phyloP scores from a whole-genome alignment of 2,113 vertebrate genomes.

The Ammodytes marinus region DNA sequence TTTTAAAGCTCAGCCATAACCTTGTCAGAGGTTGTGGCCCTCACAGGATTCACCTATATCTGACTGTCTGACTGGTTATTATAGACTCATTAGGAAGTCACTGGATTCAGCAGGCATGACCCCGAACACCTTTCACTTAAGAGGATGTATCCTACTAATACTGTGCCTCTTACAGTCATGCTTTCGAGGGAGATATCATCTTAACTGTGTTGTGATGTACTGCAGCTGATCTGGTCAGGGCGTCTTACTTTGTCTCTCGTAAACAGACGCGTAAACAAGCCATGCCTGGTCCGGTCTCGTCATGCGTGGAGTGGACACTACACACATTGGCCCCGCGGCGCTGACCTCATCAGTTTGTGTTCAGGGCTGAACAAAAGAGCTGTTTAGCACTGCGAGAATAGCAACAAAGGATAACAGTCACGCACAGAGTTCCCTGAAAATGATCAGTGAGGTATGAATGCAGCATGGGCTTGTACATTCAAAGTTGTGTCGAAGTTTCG shows the following conservation, averaged over 20 bases:
- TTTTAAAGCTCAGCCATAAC: slow-evolving; percentile 61
- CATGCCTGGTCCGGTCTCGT: slow-evolving; percentile 28
- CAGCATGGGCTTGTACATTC: neutral
- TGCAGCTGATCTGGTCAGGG: slow-evolving; percentile 20
- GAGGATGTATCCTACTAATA: neutral
- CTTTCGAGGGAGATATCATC: neutral
- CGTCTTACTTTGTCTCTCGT: slow-evolving; percentile 5
- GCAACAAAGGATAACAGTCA: slow-evolving; percentile 46
- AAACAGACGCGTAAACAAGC: slow-evolving; percentile 47
- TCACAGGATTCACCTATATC: slow-evolving; percentile 24
- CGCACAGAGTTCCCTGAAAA: slow-evolving; percentile 39
- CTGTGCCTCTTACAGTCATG: neutral
- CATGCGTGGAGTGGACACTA: slow-evolving; percentile 36
- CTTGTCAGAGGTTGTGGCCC: slow-evolving; percentile 33
- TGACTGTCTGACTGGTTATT: slow-evolving; percentile 3
- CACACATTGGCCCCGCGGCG: slow-evolving; percentile 42
- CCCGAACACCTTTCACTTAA: neutral
- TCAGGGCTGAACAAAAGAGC: slow-evolving; percentile 65
- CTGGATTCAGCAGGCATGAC: neutral
- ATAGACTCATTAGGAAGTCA: slow-evolving; percentile 9
- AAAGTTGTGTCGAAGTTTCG: neutral
- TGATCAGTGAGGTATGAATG: slow-evolving; percentile 28
- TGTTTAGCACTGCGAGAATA: slow-evolving; percentile 49
- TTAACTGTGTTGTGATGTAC: slow-evolving; percentile 5
- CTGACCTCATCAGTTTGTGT: slow-evolving; percentile 70